Evolutionary conservation across 2,113 vertebrate genomes (phyloP).

Genomic region (Dunckerocampus dactyliophorus): DNA sequence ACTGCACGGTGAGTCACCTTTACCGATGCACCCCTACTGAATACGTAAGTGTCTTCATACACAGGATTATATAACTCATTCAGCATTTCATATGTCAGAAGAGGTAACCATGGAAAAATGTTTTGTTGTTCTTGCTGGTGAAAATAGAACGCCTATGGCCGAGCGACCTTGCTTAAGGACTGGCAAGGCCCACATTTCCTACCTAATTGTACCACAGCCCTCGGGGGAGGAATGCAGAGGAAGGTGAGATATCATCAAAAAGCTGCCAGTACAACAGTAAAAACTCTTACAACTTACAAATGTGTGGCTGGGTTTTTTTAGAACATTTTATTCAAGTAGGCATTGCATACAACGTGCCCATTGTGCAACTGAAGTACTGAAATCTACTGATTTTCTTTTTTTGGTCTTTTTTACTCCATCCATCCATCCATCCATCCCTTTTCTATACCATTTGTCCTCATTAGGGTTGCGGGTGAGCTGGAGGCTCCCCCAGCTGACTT

Average conservation of each 20-base stretch:
- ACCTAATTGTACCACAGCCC: constrained; percentile 18
- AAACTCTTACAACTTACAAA: constrained; percentile 27
- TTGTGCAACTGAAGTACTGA: no score
- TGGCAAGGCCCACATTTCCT: constrained; percentile 17
- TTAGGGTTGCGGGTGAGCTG: no score
- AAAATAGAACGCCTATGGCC: constrained; percentile 4
- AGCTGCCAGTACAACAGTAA: constrained; percentile 24
- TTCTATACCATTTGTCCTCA: background rate
- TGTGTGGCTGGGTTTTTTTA: background rate
- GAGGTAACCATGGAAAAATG: constrained; percentile 18
- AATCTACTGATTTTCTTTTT: constrained; percentile 6
- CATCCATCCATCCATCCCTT: no score
- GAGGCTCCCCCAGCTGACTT: no score
- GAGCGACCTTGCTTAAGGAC: constrained; percentile 25
- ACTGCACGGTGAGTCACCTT: no score
- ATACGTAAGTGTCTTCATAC: background rate
- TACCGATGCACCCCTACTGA: background rate
- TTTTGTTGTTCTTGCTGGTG: constrained; percentile 4
- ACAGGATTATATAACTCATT: background rate
- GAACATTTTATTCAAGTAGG: constrained; percentile 12
- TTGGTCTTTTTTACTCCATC: constrained; percentile 2
- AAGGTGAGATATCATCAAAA: constrained; percentile 26
- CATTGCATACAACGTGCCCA: no score
- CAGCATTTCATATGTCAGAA: background rate
- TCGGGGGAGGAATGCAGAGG: constrained; percentile 23